Conservation (phyloP, 2,113 vertebrate genomes). For the Cottus gobio region DNA sequence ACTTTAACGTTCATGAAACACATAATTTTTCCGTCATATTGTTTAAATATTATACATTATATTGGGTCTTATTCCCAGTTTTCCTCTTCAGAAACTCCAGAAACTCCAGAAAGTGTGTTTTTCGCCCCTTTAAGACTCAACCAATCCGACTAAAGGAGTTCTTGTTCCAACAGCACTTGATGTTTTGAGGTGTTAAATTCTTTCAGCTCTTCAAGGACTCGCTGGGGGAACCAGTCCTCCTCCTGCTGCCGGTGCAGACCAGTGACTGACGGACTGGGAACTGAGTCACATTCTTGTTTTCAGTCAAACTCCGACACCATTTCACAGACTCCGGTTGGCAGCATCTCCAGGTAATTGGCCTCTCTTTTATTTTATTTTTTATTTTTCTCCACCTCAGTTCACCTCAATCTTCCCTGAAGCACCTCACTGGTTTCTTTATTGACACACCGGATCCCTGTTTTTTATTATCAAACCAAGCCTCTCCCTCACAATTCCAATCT, state of each 20-base stretch:
- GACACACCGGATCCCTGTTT: conserved; percentile 35
- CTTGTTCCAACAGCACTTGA: too few relatives aligned
- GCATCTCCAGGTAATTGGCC: conserved; percentile 45
- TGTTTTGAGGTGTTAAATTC: too few relatives aligned
- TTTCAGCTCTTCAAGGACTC: too few relatives aligned
- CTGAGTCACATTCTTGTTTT: background rate
- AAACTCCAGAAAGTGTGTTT: too few relatives aligned
- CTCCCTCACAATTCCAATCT: conserved; percentile 48
- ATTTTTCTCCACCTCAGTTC: conserved; percentile 14
- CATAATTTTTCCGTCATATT: too few relatives aligned
- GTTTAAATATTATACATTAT: too few relatives aligned
- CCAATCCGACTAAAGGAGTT: too few relatives aligned
- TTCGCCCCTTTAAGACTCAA: too few relatives aligned
- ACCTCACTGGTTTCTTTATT: conserved; percentile 42
- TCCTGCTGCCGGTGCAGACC: background rate
- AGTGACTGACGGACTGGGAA: background rate
- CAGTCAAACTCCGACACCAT: conserved; percentile 7
- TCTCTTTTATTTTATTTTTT: background rate
- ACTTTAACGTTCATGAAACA: too few relatives aligned
- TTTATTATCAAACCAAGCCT: conserved; percentile 60
- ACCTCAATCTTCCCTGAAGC: conserved; percentile 40
- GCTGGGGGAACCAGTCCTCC: background rate
- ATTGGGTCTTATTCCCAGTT: too few relatives aligned
- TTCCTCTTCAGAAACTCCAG: too few relatives aligned
- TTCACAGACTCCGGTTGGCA: conserved; percentile 4